Conservation (phyloP, 2,797 vertebrate genomes). For the Molossus molossus region DNA sequence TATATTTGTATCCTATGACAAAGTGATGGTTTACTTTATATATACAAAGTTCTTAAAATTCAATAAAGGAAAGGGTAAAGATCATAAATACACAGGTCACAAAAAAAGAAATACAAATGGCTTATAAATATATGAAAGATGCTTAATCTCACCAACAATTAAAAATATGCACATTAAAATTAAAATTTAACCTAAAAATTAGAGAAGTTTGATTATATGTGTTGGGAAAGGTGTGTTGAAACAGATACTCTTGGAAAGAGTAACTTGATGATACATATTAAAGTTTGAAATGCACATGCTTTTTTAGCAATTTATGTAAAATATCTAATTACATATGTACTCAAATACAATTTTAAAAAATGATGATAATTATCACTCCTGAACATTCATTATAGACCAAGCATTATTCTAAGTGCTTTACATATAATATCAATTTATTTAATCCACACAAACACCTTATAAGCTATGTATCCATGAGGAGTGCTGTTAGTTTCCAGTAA, state of each 20-base stretch:
- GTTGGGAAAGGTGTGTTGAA: background rate
- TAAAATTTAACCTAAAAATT: background rate
- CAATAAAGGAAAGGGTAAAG: background rate
- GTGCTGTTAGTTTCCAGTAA: background rate
- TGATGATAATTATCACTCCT: background rate
- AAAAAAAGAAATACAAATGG: background rate
- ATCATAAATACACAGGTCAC: background rate
- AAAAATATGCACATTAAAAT: background rate
- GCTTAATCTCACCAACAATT: slow-evolving; percentile 16
- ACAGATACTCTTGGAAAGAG: background rate
- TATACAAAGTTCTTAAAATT: background rate
- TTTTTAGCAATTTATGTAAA: slow-evolving; percentile 24
- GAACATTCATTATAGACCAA: slow-evolving; percentile 29
- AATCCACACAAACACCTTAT: background rate
- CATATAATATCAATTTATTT: slow-evolving; percentile 13
- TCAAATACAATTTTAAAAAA: background rate
- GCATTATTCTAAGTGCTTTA: slow-evolving; percentile 18
- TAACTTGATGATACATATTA: slow-evolving; percentile 9
- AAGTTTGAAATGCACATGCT: background rate
- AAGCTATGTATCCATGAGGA: background rate
- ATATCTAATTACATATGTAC: background rate
- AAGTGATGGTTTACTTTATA: background rate
- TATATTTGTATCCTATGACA: background rate
- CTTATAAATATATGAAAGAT: background rate
- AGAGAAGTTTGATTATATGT: background rate